phyloP scores from a whole-genome alignment of 1,140 invertebrate genomes.

The Helicorthomorpha holstii region DNA sequence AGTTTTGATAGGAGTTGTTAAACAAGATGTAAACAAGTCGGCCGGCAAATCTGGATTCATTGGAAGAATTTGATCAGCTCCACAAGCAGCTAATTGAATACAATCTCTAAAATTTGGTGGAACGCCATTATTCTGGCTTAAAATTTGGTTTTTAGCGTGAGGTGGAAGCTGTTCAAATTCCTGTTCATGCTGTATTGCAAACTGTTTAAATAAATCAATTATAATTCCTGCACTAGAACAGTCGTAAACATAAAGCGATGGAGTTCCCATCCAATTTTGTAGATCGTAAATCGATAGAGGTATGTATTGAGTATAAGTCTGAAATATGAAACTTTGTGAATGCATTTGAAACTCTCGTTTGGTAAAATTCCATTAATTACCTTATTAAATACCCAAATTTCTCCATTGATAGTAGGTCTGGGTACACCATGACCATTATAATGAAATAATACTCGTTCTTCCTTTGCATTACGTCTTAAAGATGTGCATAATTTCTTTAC shows the following conservation, averaged over 20 bases:
- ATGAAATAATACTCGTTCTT: conserved; percentile 96
- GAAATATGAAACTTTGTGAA: conserved; percentile 19
- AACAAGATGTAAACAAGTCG: conserved; percentile 92
- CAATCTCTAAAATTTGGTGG: conserved; percentile 54
- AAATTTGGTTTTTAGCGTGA: neutral
- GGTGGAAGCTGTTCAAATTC: conserved; percentile 43
- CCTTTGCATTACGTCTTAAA: conserved; percentile 90
- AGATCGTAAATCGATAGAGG: conserved; percentile 95
- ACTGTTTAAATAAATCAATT: conserved; percentile 78
- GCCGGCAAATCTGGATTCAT: conserved; percentile 98
- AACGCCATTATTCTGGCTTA: neutral
- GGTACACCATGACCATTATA: conserved; percentile 99
- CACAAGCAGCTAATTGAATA: conserved; percentile 91
- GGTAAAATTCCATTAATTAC: conserved; percentile 29
- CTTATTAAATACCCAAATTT: conserved; percentile 99
- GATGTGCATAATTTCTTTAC: conserved; percentile 93
- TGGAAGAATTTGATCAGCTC: conserved; percentile 75
- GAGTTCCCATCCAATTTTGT: conserved; percentile 97
- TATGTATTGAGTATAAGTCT: conserved; percentile 98
- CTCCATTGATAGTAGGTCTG: conserved; percentile 91
- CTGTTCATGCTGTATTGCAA: conserved; percentile 75
- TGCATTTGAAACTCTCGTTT: neutral
- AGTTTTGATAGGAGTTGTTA: conserved; percentile 96
- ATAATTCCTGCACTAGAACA: conserved; percentile 97
- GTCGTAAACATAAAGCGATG: conserved; percentile 98